Conservation (phyloP, 2,888 invertebrate species). For the Aromia moschata region DNA sequence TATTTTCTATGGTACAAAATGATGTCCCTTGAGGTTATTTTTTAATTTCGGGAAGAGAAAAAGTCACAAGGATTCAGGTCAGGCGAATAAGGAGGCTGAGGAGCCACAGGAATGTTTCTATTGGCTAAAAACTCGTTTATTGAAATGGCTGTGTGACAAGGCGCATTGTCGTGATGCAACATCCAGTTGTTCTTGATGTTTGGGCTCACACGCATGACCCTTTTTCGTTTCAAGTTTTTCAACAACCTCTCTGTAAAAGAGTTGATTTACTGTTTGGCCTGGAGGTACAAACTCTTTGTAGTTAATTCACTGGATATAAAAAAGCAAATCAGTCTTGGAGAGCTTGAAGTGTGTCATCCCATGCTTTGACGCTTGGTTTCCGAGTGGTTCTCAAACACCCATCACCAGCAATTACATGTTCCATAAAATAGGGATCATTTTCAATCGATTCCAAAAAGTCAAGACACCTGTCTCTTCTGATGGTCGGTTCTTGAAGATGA, state of each 20-base stretch:
- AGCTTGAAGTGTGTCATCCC: background rate
- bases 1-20: no score
- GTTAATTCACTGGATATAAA: background rate
- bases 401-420: background rate
- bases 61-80: no score
- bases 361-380: background rate
- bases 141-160: background rate
- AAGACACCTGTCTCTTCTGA: background rate
- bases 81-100: no score
- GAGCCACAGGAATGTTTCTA: no score
- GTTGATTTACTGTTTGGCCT: constrained; percentile 6
- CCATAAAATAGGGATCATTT: background rate
- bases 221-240: constrained; percentile 12
- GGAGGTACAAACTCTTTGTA: constrained; percentile 5
- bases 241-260: constrained; percentile 22
- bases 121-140: no score
- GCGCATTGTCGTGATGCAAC: constrained; percentile 1
- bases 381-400: background rate
- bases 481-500: constrained; percentile 13
- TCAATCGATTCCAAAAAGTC: constrained; percentile 4
- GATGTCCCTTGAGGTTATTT: no score
- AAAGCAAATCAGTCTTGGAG: background rate
- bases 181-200: constrained; percentile 30
- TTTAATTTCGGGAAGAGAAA: no score
- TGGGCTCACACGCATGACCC: constrained; percentile 18